Evolutionary conservation across 2,888 invertebrate genomes (phyloP).

Genomic region (Hesperia comma): DNA sequence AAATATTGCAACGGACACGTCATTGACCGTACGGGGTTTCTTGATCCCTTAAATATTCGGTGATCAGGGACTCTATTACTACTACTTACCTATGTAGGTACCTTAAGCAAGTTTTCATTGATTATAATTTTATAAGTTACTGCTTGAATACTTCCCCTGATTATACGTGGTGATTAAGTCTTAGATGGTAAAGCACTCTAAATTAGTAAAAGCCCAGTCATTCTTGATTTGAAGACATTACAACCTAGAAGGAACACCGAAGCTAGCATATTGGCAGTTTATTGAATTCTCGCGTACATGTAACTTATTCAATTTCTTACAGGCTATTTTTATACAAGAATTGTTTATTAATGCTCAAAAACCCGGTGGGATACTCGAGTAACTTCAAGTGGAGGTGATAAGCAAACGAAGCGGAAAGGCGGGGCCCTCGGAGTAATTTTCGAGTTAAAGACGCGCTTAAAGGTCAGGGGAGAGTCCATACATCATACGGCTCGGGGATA

Average conservation of each 20-base stretch:
- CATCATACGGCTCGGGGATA: slow-evolving; percentile 64
- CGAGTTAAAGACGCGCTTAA: slow-evolving; percentile 59
- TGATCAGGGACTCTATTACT: neutral
- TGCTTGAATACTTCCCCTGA: too few species aligned
- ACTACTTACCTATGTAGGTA: neutral
- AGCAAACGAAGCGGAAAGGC: slow-evolving; percentile 69
- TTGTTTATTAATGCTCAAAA: too few species aligned
- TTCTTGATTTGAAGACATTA: too few species aligned
- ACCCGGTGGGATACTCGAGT: neutral
- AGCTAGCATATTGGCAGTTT: too few species aligned
- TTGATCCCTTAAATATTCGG: neutral
- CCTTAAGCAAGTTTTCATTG: neutral
- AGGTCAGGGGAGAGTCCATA: slow-evolving; percentile 65
- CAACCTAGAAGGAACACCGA: too few species aligned
- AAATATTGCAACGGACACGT: neutral
- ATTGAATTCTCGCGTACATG: too few species aligned
- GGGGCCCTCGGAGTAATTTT: slow-evolving; percentile 54
- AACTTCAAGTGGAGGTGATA: slow-evolving; percentile 24
- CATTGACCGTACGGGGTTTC: neutral
- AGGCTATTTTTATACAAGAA: too few species aligned
- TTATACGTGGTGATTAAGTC: too few species aligned
- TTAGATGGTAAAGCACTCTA: too few species aligned
- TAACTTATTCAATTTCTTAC: too few species aligned
- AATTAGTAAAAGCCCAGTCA: too few species aligned
- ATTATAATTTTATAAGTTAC: too few species aligned